phyloP scores from a whole-genome alignment of 2,888 invertebrate species.

The Monochamus alternatus region DNA sequence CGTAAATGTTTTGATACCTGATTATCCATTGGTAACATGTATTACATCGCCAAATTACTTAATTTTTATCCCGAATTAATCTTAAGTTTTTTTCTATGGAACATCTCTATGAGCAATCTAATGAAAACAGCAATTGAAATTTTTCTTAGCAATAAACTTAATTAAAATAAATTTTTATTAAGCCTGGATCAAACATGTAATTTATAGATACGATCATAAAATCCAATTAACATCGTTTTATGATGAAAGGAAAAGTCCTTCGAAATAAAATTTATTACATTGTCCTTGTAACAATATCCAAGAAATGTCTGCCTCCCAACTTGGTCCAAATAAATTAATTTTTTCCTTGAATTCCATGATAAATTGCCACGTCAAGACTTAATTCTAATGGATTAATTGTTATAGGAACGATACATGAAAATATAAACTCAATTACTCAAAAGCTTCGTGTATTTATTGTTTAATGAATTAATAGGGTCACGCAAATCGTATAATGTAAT shows the following conservation, averaged over 20 bases:
- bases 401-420: slow-evolving; percentile 25
- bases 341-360: neutral
- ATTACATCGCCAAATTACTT: too few species aligned
- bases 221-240: neutral
- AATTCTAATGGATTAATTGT: slow-evolving; percentile 13
- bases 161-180: too few species aligned
- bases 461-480: slow-evolving; percentile 31
- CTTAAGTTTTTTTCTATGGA: too few species aligned
- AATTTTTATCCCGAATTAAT: too few species aligned
- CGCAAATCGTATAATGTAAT: slow-evolving; percentile 30
- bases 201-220: neutral
- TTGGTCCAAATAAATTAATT: slow-evolving; percentile 2
- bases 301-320: neutral
- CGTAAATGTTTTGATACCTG: too few species aligned
- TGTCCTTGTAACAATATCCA: neutral
- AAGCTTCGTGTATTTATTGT: slow-evolving; percentile 31
- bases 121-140: too few species aligned
- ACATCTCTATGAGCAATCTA: too few species aligned
- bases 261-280: neutral
- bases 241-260: neutral
- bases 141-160: too few species aligned
- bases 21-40: too few species aligned
- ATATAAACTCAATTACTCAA: slow-evolving; percentile 24
- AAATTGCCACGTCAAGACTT: neutral
- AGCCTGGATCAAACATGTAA: too few species aligned